phyloP scores from a whole-genome alignment of 2,888 invertebrate genomes.

The Campoplex nolae region DNA sequence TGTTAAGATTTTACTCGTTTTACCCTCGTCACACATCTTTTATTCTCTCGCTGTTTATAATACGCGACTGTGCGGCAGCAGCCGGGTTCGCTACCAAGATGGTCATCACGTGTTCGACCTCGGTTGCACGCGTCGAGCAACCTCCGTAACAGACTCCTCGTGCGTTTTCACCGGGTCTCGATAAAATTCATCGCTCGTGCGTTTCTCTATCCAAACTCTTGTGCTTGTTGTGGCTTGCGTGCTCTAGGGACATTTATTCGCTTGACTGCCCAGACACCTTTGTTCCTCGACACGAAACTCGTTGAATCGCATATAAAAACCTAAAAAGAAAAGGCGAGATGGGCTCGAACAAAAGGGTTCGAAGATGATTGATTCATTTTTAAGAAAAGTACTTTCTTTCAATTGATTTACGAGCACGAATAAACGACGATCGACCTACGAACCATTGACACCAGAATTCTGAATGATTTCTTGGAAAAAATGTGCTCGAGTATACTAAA shows the following conservation, averaged over 20 bases:
- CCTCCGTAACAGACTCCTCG: constrained; percentile 30
- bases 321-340: background rate
- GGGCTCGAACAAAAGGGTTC: background rate
- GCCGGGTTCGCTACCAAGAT: constrained; percentile 69
- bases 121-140: constrained; percentile 56
- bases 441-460: background rate
- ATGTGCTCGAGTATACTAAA: background rate
- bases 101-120: constrained; percentile 74
- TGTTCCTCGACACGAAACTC: constrained; percentile 12
- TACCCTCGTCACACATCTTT: constrained; percentile 43
- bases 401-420: background rate
- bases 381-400: background rate
- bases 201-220: background rate
- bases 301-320: background rate
- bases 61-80: constrained; percentile 54
- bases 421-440: background rate
- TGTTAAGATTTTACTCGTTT: constrained; percentile 65
- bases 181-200: constrained; percentile 1
- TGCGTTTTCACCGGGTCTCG: constrained; percentile 49
- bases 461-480: background rate
- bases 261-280: constrained; percentile 1
- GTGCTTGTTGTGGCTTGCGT: background rate
- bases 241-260: constrained; percentile 7
- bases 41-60: constrained; percentile 56
- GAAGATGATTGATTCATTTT: background rate